A percentile compares a stretch with the other conserved stretches of the same genome.
Conservation (phyloP, 2,888 invertebrate species). For the Acronicta psi region DNA sequence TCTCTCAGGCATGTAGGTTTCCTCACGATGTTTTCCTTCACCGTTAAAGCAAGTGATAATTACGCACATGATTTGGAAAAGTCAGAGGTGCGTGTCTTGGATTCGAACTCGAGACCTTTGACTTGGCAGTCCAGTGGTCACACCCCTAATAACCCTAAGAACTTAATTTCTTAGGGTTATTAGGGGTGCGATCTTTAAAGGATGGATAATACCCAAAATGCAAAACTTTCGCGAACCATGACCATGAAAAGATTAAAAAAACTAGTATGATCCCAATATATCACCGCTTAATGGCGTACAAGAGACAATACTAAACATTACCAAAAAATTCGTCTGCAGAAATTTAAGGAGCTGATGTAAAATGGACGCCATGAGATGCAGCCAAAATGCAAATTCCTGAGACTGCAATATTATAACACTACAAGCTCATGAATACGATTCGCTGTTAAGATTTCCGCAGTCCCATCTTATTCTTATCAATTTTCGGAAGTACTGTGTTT, state of each 20-base stretch:
- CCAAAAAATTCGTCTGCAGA: conserved; percentile 57
- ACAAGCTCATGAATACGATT: conserved; percentile 66
- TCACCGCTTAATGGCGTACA: conserved; percentile 41
- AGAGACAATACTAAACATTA: conserved; percentile 54
- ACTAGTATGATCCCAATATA: conserved; percentile 43
- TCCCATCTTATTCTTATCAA: conserved; percentile 58
- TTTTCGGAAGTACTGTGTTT: conserved; percentile 51
- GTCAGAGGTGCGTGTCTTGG: too few relatives aligned
- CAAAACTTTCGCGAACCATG: conserved; percentile 10
- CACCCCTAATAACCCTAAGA: too few relatives aligned
- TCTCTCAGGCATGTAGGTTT: too few relatives aligned
- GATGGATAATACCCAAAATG: conserved; percentile 19
- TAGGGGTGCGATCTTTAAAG: too few relatives aligned
- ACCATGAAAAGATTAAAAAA: conserved; percentile 33
- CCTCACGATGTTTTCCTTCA: too few relatives aligned
- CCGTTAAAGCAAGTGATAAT: too few relatives aligned
- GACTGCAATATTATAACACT: conserved; percentile 63
- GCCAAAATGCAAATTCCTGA: conserved; percentile 82
- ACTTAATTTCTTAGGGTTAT: too few relatives aligned
- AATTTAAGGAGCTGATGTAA: conserved; percentile 61
- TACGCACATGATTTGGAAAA: too few relatives aligned
- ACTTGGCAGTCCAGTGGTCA: too few relatives aligned
- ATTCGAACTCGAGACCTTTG: too few relatives aligned
- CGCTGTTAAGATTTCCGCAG: conserved; percentile 59
- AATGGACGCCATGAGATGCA: conserved; percentile 66